Conservation (phyloP, 2,797 vertebrate species). For the Esox lucius region DNA sequence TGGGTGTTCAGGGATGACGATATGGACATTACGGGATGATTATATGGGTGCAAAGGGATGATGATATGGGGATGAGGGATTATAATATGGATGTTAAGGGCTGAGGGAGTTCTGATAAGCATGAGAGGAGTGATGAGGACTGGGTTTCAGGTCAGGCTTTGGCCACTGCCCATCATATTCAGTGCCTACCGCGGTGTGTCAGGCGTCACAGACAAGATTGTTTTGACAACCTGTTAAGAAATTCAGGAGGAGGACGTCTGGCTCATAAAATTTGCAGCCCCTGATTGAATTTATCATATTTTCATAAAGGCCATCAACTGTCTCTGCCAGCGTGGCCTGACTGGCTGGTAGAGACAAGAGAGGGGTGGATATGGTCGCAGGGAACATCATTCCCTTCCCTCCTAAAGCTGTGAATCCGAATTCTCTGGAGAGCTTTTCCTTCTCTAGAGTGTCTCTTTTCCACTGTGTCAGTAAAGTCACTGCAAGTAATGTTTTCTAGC, state of each 20-base stretch:
- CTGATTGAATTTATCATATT: slow-evolving; percentile 92
- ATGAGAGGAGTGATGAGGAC: slow-evolving; percentile 54
- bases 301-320: slow-evolving; percentile 87
- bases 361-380: slow-evolving; percentile 29
- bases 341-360: slow-evolving; percentile 22
- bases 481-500: neutral
- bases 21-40: neutral
- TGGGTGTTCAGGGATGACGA: slow-evolving; percentile 58
- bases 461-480: neutral
- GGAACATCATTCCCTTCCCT: neutral
- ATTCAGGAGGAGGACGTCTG: slow-evolving; percentile 84
- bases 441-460: neutral
- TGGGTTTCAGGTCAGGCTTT: slow-evolving; percentile 42
- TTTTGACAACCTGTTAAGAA: slow-evolving; percentile 90
- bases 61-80: neutral
- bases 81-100: neutral
- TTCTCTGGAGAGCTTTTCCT: neutral
- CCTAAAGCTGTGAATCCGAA: neutral
- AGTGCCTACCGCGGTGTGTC: slow-evolving; percentile 80
- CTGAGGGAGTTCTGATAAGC: slow-evolving; percentile 35
- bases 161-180: slow-evolving; percentile 63
- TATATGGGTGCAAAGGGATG: neutral
- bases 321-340: slow-evolving; percentile 76
- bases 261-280: slow-evolving; percentile 94
- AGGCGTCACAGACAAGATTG: slow-evolving; percentile 82